phyloP scores from a whole-genome alignment of 2,888 invertebrate species.

The Kryphioiulus occultus region DNA sequence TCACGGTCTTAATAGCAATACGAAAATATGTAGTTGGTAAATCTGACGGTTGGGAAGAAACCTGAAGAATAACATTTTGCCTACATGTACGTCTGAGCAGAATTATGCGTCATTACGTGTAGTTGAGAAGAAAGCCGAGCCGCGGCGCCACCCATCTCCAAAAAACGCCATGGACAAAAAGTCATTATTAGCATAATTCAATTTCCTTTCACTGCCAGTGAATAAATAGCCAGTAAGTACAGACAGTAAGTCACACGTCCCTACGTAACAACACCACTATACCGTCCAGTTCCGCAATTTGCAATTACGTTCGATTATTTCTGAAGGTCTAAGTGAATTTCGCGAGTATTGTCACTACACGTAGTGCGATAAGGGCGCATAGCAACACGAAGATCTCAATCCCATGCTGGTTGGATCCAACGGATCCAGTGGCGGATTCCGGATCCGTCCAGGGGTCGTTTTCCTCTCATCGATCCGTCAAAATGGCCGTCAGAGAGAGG shows the following conservation, averaged over 20 bases:
- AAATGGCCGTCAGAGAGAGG: neutral
- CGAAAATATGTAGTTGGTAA: too few relatives aligned
- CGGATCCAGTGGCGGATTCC: neutral
- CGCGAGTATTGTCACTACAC: too few relatives aligned
- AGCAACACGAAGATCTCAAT: neutral
- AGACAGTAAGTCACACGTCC: neutral
- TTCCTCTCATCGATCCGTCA: constrained; percentile 7
- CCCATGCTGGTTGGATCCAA: neutral
- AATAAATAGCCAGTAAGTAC: neutral
- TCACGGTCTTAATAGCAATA: too few relatives aligned
- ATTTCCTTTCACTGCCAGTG: neutral
- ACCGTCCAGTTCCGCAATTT: neutral
- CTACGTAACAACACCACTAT: neutral
- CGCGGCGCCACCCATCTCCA: neutral
- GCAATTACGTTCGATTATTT: neutral
- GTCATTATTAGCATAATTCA: neutral
- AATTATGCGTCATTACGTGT: too few relatives aligned
- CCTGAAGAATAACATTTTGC: too few relatives aligned
- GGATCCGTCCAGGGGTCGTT: constrained; percentile 27
- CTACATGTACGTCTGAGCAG: too few relatives aligned
- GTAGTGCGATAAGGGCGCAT: neutral
- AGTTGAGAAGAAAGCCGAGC: neutral
- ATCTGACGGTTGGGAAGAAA: too few relatives aligned
- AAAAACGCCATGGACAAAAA: too few relatives aligned
- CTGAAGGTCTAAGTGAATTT: neutral